These are phyloP conservation scores for Hylyphantes graminicola DNA, from an alignment of 1,140 invertebrate species.

Conservation along the genomic window DNA sequence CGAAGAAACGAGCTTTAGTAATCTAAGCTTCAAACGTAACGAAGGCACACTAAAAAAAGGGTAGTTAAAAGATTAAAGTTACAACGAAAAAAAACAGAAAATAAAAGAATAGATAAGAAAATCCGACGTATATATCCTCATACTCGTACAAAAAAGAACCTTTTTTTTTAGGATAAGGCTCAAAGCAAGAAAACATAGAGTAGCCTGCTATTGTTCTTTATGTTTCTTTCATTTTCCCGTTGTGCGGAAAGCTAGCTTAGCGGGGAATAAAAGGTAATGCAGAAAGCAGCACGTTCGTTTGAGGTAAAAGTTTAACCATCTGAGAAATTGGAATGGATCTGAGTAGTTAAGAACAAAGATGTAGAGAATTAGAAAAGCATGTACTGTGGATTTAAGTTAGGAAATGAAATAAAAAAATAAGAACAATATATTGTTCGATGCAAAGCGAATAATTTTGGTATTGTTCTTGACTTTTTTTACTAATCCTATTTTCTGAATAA, in stretches of 20 bases:
- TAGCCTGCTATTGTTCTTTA: constrained; percentile 9
- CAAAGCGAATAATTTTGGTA: too few relatives aligned
- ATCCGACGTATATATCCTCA: constrained; percentile 20
- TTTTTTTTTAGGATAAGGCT: constrained; percentile 32
- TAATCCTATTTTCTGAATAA: too few relatives aligned
- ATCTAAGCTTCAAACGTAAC: constrained; percentile 33
- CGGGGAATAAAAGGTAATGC: constrained; percentile 48
- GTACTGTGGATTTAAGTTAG: too few relatives aligned
- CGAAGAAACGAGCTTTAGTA: constrained; percentile 27
- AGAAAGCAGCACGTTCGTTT: constrained; percentile 38
- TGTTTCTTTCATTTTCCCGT: constrained; percentile 5
- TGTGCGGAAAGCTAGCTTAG: constrained; percentile 21
- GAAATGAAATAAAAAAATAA: too few relatives aligned
- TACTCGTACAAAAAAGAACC: background rate
- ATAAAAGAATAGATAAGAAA: constrained; percentile 59
- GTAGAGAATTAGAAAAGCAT: background rate
- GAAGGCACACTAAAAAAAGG: constrained; percentile 8
- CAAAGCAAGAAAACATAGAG: constrained; percentile 47
- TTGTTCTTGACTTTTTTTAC: too few relatives aligned
- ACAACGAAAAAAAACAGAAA: constrained; percentile 37
- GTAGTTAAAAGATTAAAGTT: constrained; percentile 61
- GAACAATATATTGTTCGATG: too few relatives aligned
- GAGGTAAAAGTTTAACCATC: constrained; percentile 48
- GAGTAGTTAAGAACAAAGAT: constrained; percentile 24
- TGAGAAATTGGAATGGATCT: constrained; percentile 55